Conservation (phyloP, 2,113 vertebrate species). For the Oncorhynchus keta region DNA sequence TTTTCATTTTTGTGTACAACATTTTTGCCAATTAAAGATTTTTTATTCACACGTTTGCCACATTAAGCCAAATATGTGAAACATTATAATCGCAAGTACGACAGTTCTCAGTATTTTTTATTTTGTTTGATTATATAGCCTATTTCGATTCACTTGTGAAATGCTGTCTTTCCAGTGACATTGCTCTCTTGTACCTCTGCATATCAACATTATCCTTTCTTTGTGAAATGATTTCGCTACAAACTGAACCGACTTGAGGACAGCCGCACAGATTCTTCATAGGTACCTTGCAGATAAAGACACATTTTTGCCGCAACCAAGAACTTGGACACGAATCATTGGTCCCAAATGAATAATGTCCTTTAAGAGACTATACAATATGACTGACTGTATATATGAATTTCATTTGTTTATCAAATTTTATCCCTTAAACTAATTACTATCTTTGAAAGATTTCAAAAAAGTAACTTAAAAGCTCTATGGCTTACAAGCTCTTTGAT, state of each 20-base stretch:
- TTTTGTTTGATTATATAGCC: background rate
- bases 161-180: background rate
- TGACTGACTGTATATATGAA: conserved; percentile 43
- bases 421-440: conserved; percentile 16
- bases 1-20: background rate
- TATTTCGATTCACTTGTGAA: background rate
- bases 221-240: conserved; percentile 12
- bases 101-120: background rate
- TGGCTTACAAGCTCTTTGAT: conserved; percentile 12
- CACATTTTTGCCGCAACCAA: background rate
- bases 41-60: background rate
- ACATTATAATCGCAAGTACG: background rate
- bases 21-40: background rate
- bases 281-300: background rate
- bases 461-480: conserved; percentile 14
- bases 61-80: background rate
- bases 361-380: conserved; percentile 39
- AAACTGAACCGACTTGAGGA: background rate
- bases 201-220: conserved; percentile 21
- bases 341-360: conserved; percentile 3
- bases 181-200: background rate
- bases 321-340: background rate
- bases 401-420: conserved; percentile 21
- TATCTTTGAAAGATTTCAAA: conserved; percentile 4
- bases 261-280: conserved; percentile 1